Evolutionary conservation across 2,797 vertebrate species (phyloP), one percentile per base, ranked within the genome.

Genomic region (Semaprochilodus insignis): DNA sequence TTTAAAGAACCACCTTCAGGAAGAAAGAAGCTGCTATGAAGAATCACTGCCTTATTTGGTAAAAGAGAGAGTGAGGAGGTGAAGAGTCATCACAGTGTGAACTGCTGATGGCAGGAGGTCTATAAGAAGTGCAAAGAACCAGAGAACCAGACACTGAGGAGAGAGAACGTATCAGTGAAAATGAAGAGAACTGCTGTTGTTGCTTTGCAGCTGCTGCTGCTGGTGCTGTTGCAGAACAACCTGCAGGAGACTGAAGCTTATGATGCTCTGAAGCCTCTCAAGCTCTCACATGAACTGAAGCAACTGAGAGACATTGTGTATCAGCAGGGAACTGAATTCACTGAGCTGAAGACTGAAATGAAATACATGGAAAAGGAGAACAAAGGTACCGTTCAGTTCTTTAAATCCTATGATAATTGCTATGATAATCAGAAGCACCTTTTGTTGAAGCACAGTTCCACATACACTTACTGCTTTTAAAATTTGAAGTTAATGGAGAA

Each of bases 231-330:
- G 15, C 19, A n/a, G 19, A 70, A 13, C 40, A 70, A 40, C 67
- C 21, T 51, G 66, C 66, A 48, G 14, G 40, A 70, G 13, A 17
- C n/a, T 15, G 4, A 48, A 70, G 40, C 16, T 19, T 21, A 11
- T 70, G 67, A 70, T 23, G 36, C 21, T 5, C 13, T 2, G 7
- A 31, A 31, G 31, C 3, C 31, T 31, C 31, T 31, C 1, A 23
- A 70, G n/a, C 40, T 3, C 21, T 14, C 36, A 23, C 0, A n/a
- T 6, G 67, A 70, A 14, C 36, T 70, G 67, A 23, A 70, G 21
- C 40, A 70, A 8, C 67, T 70, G 40, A 48, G n/a, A 23, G 67
- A 70, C 67, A 70, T 51, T 5, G 40, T 70, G 19, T 51, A 70
- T n/a, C 36, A 70, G 67, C 67, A 70, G 48, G 67, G 67, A 70